Conservation (phyloP, 2,888 invertebrate genomes). For the Cephus sareptanus region DNA sequence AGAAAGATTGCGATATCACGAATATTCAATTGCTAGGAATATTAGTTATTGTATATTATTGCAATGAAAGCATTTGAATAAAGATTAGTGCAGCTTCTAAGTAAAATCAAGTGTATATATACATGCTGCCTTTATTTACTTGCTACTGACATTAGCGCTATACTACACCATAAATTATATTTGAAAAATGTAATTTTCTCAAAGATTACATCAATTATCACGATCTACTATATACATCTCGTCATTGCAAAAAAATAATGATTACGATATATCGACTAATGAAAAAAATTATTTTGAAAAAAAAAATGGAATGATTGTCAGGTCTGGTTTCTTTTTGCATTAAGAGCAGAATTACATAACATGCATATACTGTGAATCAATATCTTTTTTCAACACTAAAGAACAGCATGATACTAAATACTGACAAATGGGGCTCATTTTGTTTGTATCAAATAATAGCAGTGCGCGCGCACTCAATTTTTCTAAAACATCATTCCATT, state of each 20-base stretch:
- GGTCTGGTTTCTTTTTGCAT: background rate
- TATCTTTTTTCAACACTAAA: background rate
- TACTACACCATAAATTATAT: background rate
- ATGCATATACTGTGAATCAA: background rate
- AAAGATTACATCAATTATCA: background rate
- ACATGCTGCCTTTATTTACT: background rate
- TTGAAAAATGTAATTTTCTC: background rate
- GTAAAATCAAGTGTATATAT: background rate
- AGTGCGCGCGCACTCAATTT: background rate
- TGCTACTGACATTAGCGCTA: background rate
- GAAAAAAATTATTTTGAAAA: background rate
- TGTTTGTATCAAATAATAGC: no score
- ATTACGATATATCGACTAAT: background rate
- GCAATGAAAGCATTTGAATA: background rate
- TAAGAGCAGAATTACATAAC: background rate
- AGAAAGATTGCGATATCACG: background rate
- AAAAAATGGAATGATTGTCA: background rate
- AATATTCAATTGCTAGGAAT: background rate
- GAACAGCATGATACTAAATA: background rate
- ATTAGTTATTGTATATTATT: background rate
- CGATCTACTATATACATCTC: background rate
- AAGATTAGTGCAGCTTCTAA: conserved; percentile 1
- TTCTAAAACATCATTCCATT: background rate
- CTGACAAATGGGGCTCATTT: background rate
- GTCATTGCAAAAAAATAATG: background rate